phyloP scores from a whole-genome alignment of 2,113 vertebrate species.

The Phodopus roborovskii region DNA sequence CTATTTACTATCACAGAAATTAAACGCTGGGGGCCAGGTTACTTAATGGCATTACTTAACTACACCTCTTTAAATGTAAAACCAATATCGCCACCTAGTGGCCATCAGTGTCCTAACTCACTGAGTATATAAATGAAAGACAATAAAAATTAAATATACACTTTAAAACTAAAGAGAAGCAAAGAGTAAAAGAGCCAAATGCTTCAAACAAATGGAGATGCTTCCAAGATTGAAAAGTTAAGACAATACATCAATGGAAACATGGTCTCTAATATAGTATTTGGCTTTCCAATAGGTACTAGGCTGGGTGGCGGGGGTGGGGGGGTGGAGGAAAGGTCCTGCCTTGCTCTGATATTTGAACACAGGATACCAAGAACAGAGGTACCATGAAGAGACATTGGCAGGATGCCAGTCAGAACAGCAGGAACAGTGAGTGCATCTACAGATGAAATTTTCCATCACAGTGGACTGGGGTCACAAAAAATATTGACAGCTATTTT shows the following conservation, averaged over 20 bases:
- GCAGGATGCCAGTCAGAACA: not conserved
- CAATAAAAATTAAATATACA: not conserved
- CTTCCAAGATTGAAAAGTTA: not conserved
- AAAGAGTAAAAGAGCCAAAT: not conserved
- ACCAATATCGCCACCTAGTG: constrained; percentile 82
- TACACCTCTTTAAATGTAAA: constrained; percentile 63
- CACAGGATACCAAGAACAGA: not conserved
- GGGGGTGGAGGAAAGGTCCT: not conserved
- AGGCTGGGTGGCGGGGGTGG: fast-evolving
- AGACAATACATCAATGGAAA: not conserved
- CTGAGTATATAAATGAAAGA: not conserved
- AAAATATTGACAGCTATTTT: not conserved
- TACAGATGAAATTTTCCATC: not conserved
- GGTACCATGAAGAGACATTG: not conserved
- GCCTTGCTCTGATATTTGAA: not conserved
- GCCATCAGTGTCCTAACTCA: constrained; percentile 26
- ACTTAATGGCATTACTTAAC: constrained; percentile 42
- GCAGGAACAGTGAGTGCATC: not conserved
- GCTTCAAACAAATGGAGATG: not conserved
- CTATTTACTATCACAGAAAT: constrained; percentile 44
- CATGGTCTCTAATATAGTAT: not conserved
- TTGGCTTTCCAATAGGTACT: not conserved
- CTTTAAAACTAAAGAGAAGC: constrained; percentile 1
- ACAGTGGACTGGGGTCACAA: not conserved
- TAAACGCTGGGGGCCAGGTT: not conserved